A percentile compares a stretch with the other conserved stretches of the same genome.
Evolutionary conservation across 2,113 vertebrate genomes (phyloP).

Genomic region (Carettochelys insculpta): DNA sequence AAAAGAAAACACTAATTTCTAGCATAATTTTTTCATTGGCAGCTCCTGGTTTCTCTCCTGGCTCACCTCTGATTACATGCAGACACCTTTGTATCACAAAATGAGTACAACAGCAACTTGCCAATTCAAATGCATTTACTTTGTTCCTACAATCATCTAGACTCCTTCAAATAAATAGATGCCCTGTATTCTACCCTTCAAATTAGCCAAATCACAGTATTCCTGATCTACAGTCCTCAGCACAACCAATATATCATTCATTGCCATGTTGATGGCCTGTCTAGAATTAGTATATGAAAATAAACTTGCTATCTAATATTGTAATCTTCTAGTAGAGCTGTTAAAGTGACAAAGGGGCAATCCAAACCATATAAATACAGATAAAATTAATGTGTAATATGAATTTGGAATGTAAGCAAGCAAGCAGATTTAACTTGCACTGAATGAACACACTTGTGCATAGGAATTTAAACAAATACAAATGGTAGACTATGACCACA

Average conservation of each 20-base stretch:
- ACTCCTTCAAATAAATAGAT: neutral
- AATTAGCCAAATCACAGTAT: neutral
- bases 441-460: neutral
- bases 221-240: neutral
- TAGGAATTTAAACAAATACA: slow-evolving; percentile 1
- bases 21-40: neutral
- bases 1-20: neutral
- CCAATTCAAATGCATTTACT: neutral
- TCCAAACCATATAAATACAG: neutral
- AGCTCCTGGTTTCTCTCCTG: neutral
- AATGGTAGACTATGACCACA: neutral
- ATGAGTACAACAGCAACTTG: neutral
- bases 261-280: neutral
- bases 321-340: neutral
- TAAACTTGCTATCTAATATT: neutral
- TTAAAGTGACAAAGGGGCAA: slow-evolving; percentile 3
- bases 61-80: neutral
- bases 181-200: neutral
- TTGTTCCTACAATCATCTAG: neutral
- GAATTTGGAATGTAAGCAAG: slow-evolving; percentile 18
- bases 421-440: neutral
- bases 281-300: neutral
- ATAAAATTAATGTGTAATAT: neutral
- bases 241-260: neutral
- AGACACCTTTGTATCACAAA: neutral